phyloP scores from a whole-genome alignment of 2,797 vertebrate genomes.

The Kryptolebias ocellatus region DNA sequence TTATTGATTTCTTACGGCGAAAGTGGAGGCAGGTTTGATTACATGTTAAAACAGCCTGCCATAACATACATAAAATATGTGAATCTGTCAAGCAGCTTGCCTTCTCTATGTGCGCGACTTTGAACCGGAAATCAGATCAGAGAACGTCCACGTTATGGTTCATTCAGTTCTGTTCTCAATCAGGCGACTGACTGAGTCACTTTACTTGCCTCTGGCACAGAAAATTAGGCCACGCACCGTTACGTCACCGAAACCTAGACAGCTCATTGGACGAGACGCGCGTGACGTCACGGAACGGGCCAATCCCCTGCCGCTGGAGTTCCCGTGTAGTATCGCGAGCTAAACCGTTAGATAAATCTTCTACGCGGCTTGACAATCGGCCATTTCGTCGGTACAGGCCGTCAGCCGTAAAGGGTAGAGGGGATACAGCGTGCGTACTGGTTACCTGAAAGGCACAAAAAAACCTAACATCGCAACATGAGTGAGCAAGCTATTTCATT shows the following conservation, averaged over 20 bases:
- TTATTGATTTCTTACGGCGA: too few relatives aligned
- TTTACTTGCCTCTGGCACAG: background rate
- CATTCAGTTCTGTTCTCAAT: background rate
- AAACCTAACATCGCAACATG: constrained; percentile 66
- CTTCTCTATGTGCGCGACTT: background rate
- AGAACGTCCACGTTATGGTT: background rate
- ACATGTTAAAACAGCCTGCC: too few relatives aligned
- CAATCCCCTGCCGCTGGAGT: background rate
- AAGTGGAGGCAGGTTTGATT: too few relatives aligned
- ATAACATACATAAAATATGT: too few relatives aligned
- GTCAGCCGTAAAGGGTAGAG: constrained; percentile 57
- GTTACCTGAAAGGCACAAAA: constrained; percentile 61
- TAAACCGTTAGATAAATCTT: constrained; percentile 52
- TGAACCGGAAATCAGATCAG: constrained; percentile 4
- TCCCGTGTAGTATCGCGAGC: constrained; percentile 72
- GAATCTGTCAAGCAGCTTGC: background rate
- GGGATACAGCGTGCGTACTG: constrained; percentile 46
- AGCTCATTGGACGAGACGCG: constrained; percentile 29
- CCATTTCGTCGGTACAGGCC: constrained; percentile 79
- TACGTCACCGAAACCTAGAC: background rate
- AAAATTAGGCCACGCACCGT: constrained; percentile 11
- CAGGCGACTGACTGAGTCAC: constrained; percentile 23
- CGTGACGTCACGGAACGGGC: background rate
- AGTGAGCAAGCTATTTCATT: constrained; percentile 74
- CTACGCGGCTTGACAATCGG: constrained; percentile 62